Evolutionary conservation across 2,797 vertebrate genomes (phyloP).

Genomic region (Mallotus villosus): DNA sequence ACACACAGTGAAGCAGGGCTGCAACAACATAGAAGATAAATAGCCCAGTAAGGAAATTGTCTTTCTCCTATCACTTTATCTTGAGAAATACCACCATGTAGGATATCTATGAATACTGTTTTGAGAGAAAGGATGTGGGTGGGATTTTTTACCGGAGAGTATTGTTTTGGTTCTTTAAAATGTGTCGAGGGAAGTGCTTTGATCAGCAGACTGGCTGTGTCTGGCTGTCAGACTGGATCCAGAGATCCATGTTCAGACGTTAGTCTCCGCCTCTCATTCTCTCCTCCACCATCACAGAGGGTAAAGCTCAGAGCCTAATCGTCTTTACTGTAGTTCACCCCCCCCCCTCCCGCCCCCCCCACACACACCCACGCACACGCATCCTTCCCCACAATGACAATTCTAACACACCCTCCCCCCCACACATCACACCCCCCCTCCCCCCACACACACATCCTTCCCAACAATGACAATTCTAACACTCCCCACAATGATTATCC

Average conservation of each 20-base stretch:
- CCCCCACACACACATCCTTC: slow-evolving; percentile 50
- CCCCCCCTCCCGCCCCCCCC: slow-evolving; percentile 17
- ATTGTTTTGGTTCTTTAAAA: slow-evolving; percentile 23
- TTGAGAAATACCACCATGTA: neutral
- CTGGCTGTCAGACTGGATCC: slow-evolving; percentile 52
- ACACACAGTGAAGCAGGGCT: slow-evolving; percentile 23
- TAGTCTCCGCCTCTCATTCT: slow-evolving; percentile 29
- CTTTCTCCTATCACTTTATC: slow-evolving; percentile 36
- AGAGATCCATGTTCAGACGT: slow-evolving; percentile 42
- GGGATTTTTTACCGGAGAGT: slow-evolving; percentile 29
- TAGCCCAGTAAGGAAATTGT: slow-evolving; percentile 44
- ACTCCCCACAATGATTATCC: neutral
- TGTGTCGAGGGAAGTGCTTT: slow-evolving; percentile 33
- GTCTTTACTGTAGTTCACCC: slow-evolving; percentile 39
- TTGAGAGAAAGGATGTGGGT: slow-evolving; percentile 6
- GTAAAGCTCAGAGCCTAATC: slow-evolving; percentile 59
- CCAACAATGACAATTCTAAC: neutral
- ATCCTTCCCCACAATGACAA: neutral
- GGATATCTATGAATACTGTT: neutral
- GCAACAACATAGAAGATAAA: slow-evolving; percentile 38
- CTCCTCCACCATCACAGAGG: slow-evolving; percentile 38
- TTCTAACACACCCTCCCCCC: neutral
- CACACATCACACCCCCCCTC: no score
- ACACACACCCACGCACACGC: slow-evolving; percentile 52
- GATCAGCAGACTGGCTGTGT: slow-evolving; percentile 40